phyloP scores from a whole-genome alignment of 2,888 invertebrate genomes.

The Eupithecia centaureata region DNA sequence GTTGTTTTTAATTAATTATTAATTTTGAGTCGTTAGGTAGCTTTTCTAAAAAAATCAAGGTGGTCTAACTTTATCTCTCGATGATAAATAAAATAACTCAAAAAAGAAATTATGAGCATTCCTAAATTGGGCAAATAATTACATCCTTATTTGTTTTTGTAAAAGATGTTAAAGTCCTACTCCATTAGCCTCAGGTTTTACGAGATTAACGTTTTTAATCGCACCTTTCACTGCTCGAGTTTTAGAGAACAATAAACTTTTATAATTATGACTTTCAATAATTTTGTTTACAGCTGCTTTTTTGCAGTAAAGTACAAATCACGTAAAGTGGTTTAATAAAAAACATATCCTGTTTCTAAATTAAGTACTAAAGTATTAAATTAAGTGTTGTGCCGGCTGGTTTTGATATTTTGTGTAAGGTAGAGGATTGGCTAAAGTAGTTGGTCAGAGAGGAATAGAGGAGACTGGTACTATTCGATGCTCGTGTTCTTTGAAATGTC shows the following conservation, averaged over 20 bases:
- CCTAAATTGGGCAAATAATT: too few relatives aligned
- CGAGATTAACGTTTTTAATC: conserved; percentile 47
- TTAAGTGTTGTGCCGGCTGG: not conserved
- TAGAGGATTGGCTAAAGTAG: not conserved
- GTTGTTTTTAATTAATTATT: too few relatives aligned
- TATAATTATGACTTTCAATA: conserved; percentile 18
- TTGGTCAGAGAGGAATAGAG: not conserved
- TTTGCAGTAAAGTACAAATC: not conserved
- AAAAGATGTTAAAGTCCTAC: conserved; percentile 25
- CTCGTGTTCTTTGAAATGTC: not conserved
- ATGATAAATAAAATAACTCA: too few relatives aligned
- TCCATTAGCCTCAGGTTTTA: conserved; percentile 35
- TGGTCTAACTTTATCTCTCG: too few relatives aligned
- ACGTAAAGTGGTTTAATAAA: conserved; percentile 3
- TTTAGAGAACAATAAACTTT: conserved; percentile 37
- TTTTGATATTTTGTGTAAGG: not conserved
- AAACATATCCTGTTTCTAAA: too few relatives aligned
- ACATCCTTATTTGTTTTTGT: not conserved
- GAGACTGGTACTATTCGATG: not conserved
- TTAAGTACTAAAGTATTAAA: too few relatives aligned
- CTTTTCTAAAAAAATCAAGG: too few relatives aligned
- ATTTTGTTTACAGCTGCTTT: conserved; percentile 15
- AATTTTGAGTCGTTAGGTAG: too few relatives aligned
- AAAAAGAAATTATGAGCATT: too few relatives aligned
- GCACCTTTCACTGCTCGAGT: conserved; percentile 50